Evolutionary conservation across 2,888 invertebrate species (phyloP).

Genomic region (Macrosiphum euphorbiae): DNA sequence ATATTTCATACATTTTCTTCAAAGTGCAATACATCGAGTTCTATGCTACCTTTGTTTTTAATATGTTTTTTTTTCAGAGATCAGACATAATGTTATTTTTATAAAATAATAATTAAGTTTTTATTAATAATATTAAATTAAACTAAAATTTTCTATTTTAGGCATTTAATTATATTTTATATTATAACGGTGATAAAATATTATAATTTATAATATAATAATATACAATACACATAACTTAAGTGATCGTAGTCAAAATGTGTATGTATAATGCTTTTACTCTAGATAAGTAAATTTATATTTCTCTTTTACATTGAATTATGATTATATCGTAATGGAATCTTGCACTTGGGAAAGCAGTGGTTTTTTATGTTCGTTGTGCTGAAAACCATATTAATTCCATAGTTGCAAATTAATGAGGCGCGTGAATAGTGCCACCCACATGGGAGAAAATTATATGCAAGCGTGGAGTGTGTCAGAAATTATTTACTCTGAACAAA

Average conservation of each 20-base stretch:
- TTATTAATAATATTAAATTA: background rate
- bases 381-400: background rate
- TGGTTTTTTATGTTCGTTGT: background rate
- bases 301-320: background rate
- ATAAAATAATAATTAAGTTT: background rate
- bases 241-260: background rate
- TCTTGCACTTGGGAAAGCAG: background rate
- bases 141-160: background rate
- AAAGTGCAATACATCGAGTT: too few relatives aligned
- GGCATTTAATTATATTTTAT: background rate
- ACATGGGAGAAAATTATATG: background rate
- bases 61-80: background rate
- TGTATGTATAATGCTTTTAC: background rate
- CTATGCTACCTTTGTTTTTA: too few relatives aligned
- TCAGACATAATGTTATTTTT: background rate
- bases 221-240: background rate
- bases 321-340: background rate
- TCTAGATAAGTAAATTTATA: background rate
- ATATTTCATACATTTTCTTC: too few relatives aligned
- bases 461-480: background rate
- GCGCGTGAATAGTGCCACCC: background rate
- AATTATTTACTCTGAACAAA: slow-evolving; percentile 6
- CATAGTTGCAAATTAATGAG: background rate
- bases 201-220: background rate
- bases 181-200: background rate